Conservation (phyloP, 2,888 invertebrate species). For the Lasius fuliginosus region DNA sequence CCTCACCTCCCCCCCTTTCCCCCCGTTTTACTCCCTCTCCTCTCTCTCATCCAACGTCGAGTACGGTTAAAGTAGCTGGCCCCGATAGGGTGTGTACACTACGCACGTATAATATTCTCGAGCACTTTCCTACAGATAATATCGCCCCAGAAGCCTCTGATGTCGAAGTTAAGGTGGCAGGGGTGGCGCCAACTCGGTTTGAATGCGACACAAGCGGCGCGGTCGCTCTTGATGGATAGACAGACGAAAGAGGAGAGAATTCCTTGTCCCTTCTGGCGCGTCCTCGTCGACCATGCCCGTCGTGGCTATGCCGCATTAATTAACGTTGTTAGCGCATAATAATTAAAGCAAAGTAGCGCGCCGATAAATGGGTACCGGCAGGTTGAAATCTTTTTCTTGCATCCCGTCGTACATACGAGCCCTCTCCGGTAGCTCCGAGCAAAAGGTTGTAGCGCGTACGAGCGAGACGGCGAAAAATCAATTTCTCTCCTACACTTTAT, state of each 20-base stretch:
- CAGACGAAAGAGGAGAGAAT: constrained; percentile 54
- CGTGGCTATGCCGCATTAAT: constrained; percentile 78
- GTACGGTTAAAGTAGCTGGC: constrained; percentile 74
- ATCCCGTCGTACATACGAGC: constrained; percentile 17
- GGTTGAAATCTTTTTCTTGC: constrained; percentile 64
- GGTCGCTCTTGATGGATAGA: constrained; percentile 57
- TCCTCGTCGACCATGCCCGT: constrained; percentile 40
- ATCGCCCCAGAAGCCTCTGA: constrained; percentile 79
- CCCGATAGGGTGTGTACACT: constrained; percentile 71
- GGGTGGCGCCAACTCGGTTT: constrained; percentile 55
- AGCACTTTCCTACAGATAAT: constrained; percentile 83
- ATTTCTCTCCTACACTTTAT: constrained; percentile 36
- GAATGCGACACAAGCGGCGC: constrained; percentile 61
- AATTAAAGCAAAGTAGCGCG: constrained; percentile 80
- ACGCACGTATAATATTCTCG: constrained; percentile 82
- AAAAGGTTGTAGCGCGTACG: constrained; percentile 3
- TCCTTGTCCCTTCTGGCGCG: constrained; percentile 52
- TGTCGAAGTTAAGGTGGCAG: constrained; percentile 77
- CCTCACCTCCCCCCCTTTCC: constrained; percentile 22
- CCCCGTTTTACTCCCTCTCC: constrained; percentile 38
- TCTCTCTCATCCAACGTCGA: constrained; percentile 59
- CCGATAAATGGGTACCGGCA: constrained; percentile 47
- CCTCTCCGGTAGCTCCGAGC: not conserved
- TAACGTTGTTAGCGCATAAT: constrained; percentile 82
- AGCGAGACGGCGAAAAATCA: constrained; percentile 37